These are phyloP conservation scores for Elaphurus davidianus DNA, from an alignment of 2,113 vertebrate species.

Conservation along the genomic window DNA sequence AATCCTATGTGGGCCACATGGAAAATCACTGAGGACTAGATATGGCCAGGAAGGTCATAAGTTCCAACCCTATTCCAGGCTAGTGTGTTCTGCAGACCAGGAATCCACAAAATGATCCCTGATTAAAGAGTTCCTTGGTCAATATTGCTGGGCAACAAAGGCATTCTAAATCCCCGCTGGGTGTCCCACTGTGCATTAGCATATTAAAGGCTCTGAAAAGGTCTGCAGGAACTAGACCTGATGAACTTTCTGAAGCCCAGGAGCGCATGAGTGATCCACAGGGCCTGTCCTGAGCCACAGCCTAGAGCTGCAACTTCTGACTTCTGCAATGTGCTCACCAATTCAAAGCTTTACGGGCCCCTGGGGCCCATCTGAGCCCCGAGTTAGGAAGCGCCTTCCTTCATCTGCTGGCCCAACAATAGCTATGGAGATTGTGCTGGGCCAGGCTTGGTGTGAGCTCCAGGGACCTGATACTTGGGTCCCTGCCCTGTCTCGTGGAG, in stretches of 20 bases:
- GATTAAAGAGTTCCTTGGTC: background rate
- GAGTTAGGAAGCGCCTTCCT: background rate
- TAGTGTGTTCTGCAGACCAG: background rate
- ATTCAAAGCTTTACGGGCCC: background rate
- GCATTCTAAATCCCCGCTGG: background rate
- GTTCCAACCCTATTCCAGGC: background rate
- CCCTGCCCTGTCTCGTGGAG: background rate
- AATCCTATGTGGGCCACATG: background rate
- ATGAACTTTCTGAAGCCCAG: background rate
- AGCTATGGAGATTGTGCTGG: background rate
- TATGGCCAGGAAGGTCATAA: background rate
- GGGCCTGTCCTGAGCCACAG: background rate
- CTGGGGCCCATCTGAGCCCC: background rate
- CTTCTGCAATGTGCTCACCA: background rate
- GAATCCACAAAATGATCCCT: background rate
- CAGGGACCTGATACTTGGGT: background rate
- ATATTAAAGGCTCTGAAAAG: constrained; percentile 56
- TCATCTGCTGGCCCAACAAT: background rate
- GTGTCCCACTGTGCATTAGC: background rate
- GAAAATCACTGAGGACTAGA: background rate
- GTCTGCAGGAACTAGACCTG: constrained; percentile 3
- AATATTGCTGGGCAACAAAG: background rate
- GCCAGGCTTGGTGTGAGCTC: background rate
- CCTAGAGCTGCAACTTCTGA: background rate
- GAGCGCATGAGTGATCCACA: background rate